phyloP scores from a whole-genome alignment of 2,888 invertebrate species.

The Tipula helvola region DNA sequence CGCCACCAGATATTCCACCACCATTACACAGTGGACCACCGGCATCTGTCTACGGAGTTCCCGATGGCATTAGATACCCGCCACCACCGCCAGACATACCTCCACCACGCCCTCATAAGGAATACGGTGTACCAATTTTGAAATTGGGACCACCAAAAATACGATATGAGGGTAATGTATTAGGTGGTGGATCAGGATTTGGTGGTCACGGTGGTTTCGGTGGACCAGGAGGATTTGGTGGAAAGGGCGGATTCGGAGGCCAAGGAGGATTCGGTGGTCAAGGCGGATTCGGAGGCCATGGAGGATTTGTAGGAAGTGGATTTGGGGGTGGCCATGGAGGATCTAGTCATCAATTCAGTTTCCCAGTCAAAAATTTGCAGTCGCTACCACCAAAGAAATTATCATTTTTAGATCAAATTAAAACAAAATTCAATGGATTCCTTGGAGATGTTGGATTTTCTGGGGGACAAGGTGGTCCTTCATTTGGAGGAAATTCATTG shows the following conservation, averaged over 20 bases:
- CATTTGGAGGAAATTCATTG: not conserved
- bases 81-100: slow-evolving; percentile 38
- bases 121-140: slow-evolving; percentile 31
- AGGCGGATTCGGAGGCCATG: not conserved
- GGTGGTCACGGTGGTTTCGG: not conserved
- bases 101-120: slow-evolving; percentile 31
- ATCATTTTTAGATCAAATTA: not conserved
- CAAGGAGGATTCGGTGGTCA: not conserved
- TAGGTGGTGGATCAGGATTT: not conserved
- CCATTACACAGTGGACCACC: slow-evolving; percentile 32
- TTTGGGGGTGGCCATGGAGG: not conserved
- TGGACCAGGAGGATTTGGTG: not conserved
- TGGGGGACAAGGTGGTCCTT: not conserved
- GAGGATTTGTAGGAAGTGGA: not conserved
- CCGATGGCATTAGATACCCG: slow-evolving; percentile 37
- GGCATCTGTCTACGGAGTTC: slow-evolving; percentile 46
- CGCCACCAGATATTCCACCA: slow-evolving; percentile 33
- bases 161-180: slow-evolving; percentile 34
- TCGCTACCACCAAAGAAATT: not conserved
- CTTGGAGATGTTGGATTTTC: not conserved
- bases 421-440: not conserved
- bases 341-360: not conserved
- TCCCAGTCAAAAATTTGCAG: not conserved
- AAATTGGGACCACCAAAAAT: slow-evolving; percentile 40
- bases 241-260: not conserved